Percentiles rank a stretch among this genome's conserved stretches.
phyloP scores from a whole-genome alignment of 2,888 invertebrate genomes.

The Melipona bicolor region DNA sequence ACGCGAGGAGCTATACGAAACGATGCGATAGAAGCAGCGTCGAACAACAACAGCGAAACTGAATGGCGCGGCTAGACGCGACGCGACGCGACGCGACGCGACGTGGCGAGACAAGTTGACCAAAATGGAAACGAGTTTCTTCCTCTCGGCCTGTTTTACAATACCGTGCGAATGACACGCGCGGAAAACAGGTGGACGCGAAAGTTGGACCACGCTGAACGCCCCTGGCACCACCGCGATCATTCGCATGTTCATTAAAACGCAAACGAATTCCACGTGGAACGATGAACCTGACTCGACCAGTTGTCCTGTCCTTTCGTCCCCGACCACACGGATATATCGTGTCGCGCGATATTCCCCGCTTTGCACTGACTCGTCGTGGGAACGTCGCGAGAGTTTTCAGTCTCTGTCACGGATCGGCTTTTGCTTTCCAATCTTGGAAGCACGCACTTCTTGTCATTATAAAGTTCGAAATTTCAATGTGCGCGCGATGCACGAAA shows the following conservation, averaged over 20 bases:
- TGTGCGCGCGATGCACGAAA: too few relatives aligned
- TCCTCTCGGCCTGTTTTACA: slow-evolving; percentile 53
- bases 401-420: too few relatives aligned
- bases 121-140: slow-evolving; percentile 62
- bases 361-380: slow-evolving; percentile 1
- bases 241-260: slow-evolving; percentile 74
- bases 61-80: neutral
- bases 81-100: slow-evolving; percentile 3
- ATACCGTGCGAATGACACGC: slow-evolving; percentile 62
- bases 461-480: too few relatives aligned
- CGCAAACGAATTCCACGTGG: slow-evolving; percentile 72
- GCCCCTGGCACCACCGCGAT: slow-evolving; percentile 61
- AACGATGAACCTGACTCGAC: slow-evolving; percentile 48
- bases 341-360: slow-evolving; percentile 6
- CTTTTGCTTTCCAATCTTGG: too few relatives aligned
- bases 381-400: too few relatives aligned
- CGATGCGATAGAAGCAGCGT: too few relatives aligned
- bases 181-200: slow-evolving; percentile 48
- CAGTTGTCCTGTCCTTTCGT: slow-evolving; percentile 25
- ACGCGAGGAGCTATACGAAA: neutral
- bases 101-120: slow-evolving; percentile 36
- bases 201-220: slow-evolving; percentile 39
- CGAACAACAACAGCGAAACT: too few relatives aligned
- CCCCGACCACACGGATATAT: neutral
- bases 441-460: too few relatives aligned